Evolutionary conservation across 2,797 vertebrate species (phyloP).

Genomic region (Enteromius treurensis): DNA sequence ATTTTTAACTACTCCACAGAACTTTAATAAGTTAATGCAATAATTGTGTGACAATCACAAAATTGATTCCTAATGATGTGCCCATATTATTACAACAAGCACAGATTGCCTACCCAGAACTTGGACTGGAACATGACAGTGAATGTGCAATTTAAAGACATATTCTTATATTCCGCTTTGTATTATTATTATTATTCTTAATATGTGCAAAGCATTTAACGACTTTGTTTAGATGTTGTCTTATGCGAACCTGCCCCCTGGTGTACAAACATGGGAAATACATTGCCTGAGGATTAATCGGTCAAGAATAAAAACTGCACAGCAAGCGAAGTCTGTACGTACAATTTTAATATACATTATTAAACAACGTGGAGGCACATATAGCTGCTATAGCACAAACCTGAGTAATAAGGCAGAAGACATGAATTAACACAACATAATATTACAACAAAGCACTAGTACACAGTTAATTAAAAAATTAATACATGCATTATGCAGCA

Average conservation of each 20-base stretch:
- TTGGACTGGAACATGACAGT: neutral
- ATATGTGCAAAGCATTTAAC: neutral
- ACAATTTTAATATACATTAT: neutral
- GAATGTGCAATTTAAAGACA: neutral
- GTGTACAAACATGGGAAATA: constrained; percentile 42
- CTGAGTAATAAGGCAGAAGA: neutral
- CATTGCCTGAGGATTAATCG: constrained; percentile 10
- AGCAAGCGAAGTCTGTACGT: neutral
- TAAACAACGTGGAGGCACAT: neutral
- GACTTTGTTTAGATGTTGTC: constrained; percentile 21
- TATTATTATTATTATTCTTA: too few species aligned
- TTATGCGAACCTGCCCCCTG: constrained; percentile 57
- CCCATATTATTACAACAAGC: constrained; percentile 2
- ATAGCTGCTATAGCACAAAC: neutral
- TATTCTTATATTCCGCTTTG: neutral
- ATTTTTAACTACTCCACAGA: constrained; percentile 57
- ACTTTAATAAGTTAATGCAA: constrained; percentile 42
- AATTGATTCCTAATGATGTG: constrained; percentile 24
- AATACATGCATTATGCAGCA: neutral
- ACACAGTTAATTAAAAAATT: neutral
- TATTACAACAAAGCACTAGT: neutral
- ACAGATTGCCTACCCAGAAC: neutral
- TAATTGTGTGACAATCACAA: constrained; percentile 23
- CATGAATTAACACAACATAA: neutral
- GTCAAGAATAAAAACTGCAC: neutral